Conservation (phyloP, 2,888 invertebrate species). For the Creontiades dilutus region DNA sequence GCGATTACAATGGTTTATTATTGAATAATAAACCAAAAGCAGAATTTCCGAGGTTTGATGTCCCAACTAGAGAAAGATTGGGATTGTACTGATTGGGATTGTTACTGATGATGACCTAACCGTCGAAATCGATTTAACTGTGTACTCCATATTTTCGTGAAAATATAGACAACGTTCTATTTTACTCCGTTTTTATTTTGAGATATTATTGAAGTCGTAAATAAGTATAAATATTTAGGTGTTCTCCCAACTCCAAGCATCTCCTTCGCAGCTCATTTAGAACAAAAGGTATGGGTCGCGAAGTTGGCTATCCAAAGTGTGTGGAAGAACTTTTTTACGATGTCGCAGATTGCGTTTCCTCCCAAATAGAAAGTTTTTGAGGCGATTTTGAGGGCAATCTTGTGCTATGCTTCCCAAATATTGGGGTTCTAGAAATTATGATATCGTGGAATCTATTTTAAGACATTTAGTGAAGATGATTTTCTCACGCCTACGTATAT, state of each 20-base stretch:
- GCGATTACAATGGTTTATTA: too few species aligned
- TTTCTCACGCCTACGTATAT: not conserved
- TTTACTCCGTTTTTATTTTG: too few species aligned
- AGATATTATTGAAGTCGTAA: too few species aligned
- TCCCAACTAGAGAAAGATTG: too few species aligned
- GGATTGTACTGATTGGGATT: too few species aligned
- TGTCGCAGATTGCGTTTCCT: not conserved
- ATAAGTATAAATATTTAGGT: not conserved
- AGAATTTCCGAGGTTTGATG: too few species aligned
- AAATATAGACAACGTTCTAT: too few species aligned
- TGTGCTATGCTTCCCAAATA: not conserved
- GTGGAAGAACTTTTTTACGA: not conserved
- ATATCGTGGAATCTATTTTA: not conserved
- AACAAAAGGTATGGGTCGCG: not conserved
- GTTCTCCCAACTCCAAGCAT: not conserved
- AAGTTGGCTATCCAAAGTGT: not conserved
- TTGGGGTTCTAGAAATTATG: not conserved
- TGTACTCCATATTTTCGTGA: too few species aligned
- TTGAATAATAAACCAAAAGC: too few species aligned
- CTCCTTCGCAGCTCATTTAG: not conserved
- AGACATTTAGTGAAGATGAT: not conserved
- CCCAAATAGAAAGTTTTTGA: not conserved
- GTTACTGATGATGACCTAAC: too few species aligned
- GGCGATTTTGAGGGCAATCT: not conserved
- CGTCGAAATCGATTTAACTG: too few species aligned